These are phyloP conservation scores for Mola mola DNA, from an alignment of 2,113 vertebrate genomes.

Conservation along the genomic window DNA sequence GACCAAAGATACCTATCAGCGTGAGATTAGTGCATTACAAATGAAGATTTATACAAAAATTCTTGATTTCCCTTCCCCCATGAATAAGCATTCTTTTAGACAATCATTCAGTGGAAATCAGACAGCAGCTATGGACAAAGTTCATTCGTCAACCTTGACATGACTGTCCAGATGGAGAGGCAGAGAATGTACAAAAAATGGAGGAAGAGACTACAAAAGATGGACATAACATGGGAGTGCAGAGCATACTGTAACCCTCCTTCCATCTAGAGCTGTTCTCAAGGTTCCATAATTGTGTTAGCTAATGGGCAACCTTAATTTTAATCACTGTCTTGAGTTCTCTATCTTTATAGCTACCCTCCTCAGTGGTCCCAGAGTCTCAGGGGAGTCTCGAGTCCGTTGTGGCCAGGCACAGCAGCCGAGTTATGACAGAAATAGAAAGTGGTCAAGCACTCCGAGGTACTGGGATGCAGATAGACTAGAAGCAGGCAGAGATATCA, in stretches of 20 bases:
- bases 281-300: slow-evolving; percentile 51
- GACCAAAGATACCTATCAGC: slow-evolving; percentile 19
- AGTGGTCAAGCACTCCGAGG: slow-evolving; percentile 35
- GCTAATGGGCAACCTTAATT: slow-evolving; percentile 55
- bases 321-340: slow-evolving; percentile 70
- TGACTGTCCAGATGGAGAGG: slow-evolving; percentile 47
- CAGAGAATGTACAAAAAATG: slow-evolving; percentile 41
- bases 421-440: slow-evolving; percentile 59
- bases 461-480: slow-evolving; percentile 47
- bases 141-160: slow-evolving; percentile 41
- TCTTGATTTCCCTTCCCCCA: background rate
- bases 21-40: slow-evolving; percentile 17
- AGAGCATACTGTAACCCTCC: slow-evolving; percentile 14
- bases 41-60: slow-evolving; percentile 43
- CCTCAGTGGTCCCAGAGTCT: slow-evolving; percentile 45
- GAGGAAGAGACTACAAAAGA: slow-evolving; percentile 27
- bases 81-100: slow-evolving; percentile 35
- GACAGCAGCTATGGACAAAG: slow-evolving; percentile 20
- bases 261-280: slow-evolving; percentile 27
- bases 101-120: slow-evolving; percentile 31
- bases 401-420: slow-evolving; percentile 35
- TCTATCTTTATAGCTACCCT: slow-evolving; percentile 48
- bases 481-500: slow-evolving; percentile 57
- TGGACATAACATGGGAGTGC: slow-evolving; percentile 5
- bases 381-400: slow-evolving; percentile 49